Conservation (phyloP, 2,888 invertebrate species). For the Trichopoda pennipes region DNA sequence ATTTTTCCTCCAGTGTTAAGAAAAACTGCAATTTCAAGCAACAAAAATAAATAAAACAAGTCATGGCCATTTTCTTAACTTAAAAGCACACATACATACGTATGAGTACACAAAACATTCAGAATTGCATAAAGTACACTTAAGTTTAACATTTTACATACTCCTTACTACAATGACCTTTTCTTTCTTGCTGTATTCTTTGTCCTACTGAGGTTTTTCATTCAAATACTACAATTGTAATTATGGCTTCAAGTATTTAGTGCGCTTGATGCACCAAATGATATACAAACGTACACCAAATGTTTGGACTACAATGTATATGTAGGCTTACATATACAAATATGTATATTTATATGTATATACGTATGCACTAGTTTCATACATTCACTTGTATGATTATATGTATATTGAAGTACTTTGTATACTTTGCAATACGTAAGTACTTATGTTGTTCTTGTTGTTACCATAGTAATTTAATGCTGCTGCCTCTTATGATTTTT, state of each 20-base stretch:
- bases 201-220: constrained; percentile 54
- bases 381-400: not conserved
- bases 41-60: constrained; percentile 55
- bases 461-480: constrained; percentile 5
- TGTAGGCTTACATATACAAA: not conserved
- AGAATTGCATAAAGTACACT: constrained; percentile 14
- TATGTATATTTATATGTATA: no score
- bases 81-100: constrained; percentile 22
- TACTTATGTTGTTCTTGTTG: constrained; percentile 1
- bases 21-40: not conserved
- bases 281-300: not conserved
- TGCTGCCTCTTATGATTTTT: constrained; percentile 17
- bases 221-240: constrained; percentile 64
- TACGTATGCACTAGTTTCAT: not conserved
- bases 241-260: constrained; percentile 62
- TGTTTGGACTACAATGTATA: not conserved
- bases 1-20: not conserved
- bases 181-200: constrained; percentile 1
- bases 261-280: constrained; percentile 43
- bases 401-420: constrained; percentile 54
- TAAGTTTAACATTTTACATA: constrained; percentile 35
- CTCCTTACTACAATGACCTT: constrained; percentile 56
- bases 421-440: constrained; percentile 35
- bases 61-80: constrained; percentile 64
- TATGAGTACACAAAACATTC: not conserved